Evolutionary conservation across 2,888 invertebrate genomes (phyloP), one percentile per base, ranked within the genome.

Genomic region (Epicampocera succincta): DNA sequence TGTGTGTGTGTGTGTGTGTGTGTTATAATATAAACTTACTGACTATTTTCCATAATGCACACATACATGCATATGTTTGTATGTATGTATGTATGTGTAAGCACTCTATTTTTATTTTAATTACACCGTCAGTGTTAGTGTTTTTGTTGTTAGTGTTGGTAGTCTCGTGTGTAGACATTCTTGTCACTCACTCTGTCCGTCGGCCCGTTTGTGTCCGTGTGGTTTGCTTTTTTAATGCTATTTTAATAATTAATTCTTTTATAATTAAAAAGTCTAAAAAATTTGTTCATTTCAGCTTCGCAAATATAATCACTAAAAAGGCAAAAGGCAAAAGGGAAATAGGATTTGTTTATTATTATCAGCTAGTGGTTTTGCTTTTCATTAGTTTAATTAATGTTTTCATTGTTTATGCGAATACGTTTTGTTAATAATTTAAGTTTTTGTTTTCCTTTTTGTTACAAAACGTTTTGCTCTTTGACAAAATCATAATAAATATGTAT

Each of bases 261-360:
- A 15, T 73, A 74, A 74, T 76, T 76, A 66, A 68, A 79, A 83
- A 68, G 73, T 76, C 76, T 80, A 69, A 68, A 72, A 78, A 72
- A 72, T 60, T 71, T 60, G 69, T 82, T 77, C 65, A 78, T 56
- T 82, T 82, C 82, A 82, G 82, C 82, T 74, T 60, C 74, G 82
- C 82, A 74, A 82, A 66, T 82, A 71, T 78, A 73, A 29, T 71
- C 71, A 82, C 82, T 78, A 82, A 82, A 66, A 82, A 82, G 82
- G 82, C 82, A 78, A 65, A 82, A 71, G 77, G 78, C 82, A 78
- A 65, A 82, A 71, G 77, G 78, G 78, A 78, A 82, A 82, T 77
- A 82, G 78, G 77, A 82, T 58, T 77, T 75, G 33, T 33, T 33
- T 33, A 33, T 58, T 54, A 25, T 68, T 74, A 65, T 61, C 52